A percentile compares a stretch with the other conserved stretches of the same genome.
Conservation (phyloP, 2,797 vertebrate species). For the Poecile montanus region DNA sequence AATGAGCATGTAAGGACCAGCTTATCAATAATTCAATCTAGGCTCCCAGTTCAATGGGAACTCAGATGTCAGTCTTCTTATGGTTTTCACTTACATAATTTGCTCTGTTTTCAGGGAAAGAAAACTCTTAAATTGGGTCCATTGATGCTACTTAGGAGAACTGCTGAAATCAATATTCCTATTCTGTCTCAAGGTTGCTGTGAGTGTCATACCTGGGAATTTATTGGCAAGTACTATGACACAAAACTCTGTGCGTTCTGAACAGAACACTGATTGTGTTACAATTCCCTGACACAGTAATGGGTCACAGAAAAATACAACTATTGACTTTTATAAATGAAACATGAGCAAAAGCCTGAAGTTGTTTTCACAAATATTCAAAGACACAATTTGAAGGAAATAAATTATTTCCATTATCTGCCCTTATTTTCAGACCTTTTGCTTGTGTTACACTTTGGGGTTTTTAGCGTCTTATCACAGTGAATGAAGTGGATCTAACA, state of each 20-base stretch:
- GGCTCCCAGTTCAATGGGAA: neutral
- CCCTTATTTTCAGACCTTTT: neutral
- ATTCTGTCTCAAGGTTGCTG: neutral
- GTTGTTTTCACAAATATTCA: neutral
- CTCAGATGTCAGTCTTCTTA: neutral
- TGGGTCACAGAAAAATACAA: neutral
- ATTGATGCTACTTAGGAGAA: neutral
- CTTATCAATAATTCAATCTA: neutral
- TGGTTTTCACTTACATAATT: neutral
- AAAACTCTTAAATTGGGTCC: neutral
- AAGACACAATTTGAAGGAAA: neutral
- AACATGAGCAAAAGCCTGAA: neutral
- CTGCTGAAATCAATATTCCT: neutral
- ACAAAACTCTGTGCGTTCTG: neutral
- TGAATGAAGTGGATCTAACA: neutral
- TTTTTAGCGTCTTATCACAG: neutral
- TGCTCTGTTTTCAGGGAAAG: neutral
- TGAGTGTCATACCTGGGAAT: neutral
- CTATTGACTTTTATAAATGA: neutral
- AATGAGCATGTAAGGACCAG: neutral
- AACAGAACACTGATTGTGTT: neutral
- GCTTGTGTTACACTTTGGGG: neutral
- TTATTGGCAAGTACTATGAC: neutral
- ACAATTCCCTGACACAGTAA: neutral
- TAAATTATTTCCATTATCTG: neutral